Evolutionary conservation across 2,888 invertebrate genomes (phyloP).

Genomic region (Gastrophysa polygoni): DNA sequence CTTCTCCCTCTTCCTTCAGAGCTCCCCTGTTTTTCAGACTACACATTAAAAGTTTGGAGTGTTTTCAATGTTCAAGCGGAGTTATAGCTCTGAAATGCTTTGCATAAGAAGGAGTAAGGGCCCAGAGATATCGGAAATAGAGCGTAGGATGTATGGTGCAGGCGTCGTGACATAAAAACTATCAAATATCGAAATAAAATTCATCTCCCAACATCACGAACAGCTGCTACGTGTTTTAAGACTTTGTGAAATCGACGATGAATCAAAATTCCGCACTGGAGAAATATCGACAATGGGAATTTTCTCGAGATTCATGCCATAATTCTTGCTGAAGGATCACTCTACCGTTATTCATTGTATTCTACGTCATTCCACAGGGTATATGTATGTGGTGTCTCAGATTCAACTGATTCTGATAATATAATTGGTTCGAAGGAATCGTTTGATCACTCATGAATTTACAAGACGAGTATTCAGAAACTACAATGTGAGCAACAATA

Average conservation of each 20-base stretch:
- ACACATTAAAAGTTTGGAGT: conserved; percentile 57
- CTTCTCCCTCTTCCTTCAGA: conserved; percentile 57
- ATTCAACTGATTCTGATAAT: no score
- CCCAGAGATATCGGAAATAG: conserved; percentile 23
- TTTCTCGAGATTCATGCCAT: no score
- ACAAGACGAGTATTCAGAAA: no score
- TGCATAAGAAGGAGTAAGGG: conserved; percentile 57
- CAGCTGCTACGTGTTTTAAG: conserved; percentile 61
- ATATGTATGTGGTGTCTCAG: no score
- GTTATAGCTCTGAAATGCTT: conserved; percentile 58
- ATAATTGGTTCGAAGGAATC: no score
- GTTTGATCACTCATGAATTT: no score
- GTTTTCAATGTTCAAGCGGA: conserved; percentile 59
- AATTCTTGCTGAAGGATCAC: no score
- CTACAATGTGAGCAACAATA: no score
- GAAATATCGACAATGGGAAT: conserved; percentile 46
- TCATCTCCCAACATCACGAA: conserved; percentile 60
- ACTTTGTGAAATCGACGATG: conserved; percentile 60
- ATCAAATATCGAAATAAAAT: conserved; percentile 63
- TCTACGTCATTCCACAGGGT: no score
- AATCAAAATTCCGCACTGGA: conserved; percentile 58
- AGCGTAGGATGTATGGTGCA: conserved; percentile 43
- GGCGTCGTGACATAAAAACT: conserved; percentile 56
- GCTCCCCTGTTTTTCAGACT: conserved; percentile 40
- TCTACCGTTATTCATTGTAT: no score